These are phyloP conservation scores for Eremobia ochroleuca DNA, from an alignment of 2,888 invertebrate genomes.

Conservation along the genomic window DNA sequence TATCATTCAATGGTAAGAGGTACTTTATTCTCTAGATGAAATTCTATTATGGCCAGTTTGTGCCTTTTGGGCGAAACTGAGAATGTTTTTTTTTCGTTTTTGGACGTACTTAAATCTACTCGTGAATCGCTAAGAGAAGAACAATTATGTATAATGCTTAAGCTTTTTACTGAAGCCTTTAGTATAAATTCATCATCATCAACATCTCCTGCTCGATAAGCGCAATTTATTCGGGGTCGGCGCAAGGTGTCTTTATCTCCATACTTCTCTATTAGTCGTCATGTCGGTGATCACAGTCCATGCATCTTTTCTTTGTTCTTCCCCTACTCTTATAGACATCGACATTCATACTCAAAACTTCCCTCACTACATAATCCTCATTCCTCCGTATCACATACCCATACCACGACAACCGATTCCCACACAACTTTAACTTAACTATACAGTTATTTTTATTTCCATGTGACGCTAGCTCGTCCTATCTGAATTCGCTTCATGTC, in stretches of 20 bases:
- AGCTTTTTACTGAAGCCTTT: neutral
- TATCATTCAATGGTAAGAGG: slow-evolving; percentile 47
- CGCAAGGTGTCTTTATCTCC: neutral
- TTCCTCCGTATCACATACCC: too few relatives aligned
- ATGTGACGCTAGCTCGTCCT: neutral
- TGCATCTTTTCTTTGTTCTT: neutral
- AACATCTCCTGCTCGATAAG: too few relatives aligned
- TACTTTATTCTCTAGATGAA: slow-evolving; percentile 47
- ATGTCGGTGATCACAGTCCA: neutral
- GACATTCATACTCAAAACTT: neutral
- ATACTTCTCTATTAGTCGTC: neutral
- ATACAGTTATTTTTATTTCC: too few relatives aligned
- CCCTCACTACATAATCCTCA: too few relatives aligned
- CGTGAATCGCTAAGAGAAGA: neutral
- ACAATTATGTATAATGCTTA: neutral
- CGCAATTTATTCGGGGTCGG: too few relatives aligned
- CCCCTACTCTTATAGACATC: too few relatives aligned
- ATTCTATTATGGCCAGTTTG: slow-evolving; percentile 38
- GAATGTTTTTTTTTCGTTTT: neutral
- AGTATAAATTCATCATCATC: neutral
- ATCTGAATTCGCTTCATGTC: neutral
- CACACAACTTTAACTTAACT: neutral
- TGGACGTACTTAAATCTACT: neutral
- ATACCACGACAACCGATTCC: neutral
- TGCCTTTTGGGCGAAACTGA: neutral